Base-by-base conservation (phyloP, 2,888 invertebrate genomes). In the Cenopis cana region DNA sequence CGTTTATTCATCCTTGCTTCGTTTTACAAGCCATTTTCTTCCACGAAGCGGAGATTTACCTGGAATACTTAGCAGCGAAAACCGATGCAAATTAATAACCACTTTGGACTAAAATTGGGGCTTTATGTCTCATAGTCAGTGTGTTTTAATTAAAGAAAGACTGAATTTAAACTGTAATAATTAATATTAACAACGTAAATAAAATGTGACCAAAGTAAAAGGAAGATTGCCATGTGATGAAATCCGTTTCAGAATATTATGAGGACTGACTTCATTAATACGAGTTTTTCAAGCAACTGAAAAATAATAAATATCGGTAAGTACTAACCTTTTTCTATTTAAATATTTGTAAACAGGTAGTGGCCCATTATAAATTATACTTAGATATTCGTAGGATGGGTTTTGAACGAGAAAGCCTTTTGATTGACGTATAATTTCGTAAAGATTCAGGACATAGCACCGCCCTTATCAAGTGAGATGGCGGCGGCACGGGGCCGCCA, bases 401-500 rank as follows among this genome's bases (percentile, higher is more conserved):
- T n/a, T 3, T 66, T 20, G 17, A 66, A 14, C 17, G 33, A 36
- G 9, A 17, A 29, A 50, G 38, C 5, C 12, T 69, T 62, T 56
- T 41, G 60, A 60, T 36, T 69, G 69, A 62, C 50, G 29, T 62
- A 24, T 38, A 49, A 17, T n/a, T n/a, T n/a, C n/a, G n/a, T n/a
- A n/a, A n/a, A n/a, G n/a, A n/a, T 41, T 64, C 69, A 57, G 18
- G 14, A 8, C 36, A n/a, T n/a, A 50, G 36, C 36, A 54, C n/a
- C 49, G 46, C 62, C 62, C 69, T 69, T 64, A 64, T 69, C 69
- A 64, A 56, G 20, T 5, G 24, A 62, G 55, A 56, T 8, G 24
- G 50, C 29, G 54, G 41, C 17, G 20, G 50, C 4, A 33, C 46
- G 56, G 14, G 41, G n/a, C 46, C 24, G 29, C 9, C 24, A 20